Evolutionary conservation across 2,888 invertebrate species (phyloP), one percentile per base, ranked within the genome.

Genomic region (Scelioninae gen. 2): DNA sequence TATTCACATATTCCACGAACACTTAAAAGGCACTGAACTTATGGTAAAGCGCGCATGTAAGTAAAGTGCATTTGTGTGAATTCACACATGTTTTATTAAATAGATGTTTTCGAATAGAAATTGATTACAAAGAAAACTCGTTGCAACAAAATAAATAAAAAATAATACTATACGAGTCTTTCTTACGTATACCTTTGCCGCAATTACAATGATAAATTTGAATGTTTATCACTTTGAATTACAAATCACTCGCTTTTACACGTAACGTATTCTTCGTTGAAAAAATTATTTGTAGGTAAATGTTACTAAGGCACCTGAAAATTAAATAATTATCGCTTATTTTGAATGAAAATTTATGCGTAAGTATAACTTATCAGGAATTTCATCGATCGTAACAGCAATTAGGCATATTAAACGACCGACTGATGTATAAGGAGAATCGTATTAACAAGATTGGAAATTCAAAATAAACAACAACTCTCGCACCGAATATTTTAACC

Each of bases 291-390:
- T 52, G 52, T 52, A 52, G 19, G 19, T 52, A 35, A 35, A 35
- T 13, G 35, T n/a, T 11, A 13, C 13, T 35, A 35, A 35, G n/a
- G 13, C 35, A 13, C 6, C n/a, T 13, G 35, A 52, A 52, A 52
- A 33, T 52, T 22, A 52, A 52, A 52, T 37, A 52, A 16, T 52
- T 22, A 37, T 52, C 37, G 52, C 35, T 52, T 13, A 52, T 37
- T 52, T 52, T 22, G 22, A 13, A 52, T 52, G 52, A 52, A 37
- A 52, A 52, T 52, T 35, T 52, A 52, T 52, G 52, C 52, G 52
- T 31, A 2, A 13, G 37, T 37, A 11, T 52, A 52, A 52, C 35
- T 19, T 35, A 50, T 50, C 50, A n/a, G 7, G 35, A n/a, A 35
- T 50, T 50, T 50, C 50, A 35, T 18, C 35, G 18, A 9, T 35